phyloP scores from a whole-genome alignment of 2,888 invertebrate genomes.

The Melipona beecheii region DNA sequence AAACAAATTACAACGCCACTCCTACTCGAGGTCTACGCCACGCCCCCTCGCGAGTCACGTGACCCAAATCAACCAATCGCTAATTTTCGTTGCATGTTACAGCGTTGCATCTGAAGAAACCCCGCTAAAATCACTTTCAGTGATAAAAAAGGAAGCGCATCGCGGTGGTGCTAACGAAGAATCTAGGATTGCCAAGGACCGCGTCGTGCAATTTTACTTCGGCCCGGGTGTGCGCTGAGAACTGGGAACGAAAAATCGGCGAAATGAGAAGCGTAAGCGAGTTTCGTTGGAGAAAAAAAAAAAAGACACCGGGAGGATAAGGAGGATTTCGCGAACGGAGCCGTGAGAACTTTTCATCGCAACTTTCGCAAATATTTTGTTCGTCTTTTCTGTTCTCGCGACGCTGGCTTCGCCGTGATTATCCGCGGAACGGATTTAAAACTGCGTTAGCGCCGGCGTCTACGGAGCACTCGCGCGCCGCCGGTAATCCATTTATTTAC shows the following conservation, averaged over 20 bases:
- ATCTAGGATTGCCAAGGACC: background rate
- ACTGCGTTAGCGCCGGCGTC: constrained; percentile 49
- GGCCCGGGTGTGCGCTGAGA: background rate
- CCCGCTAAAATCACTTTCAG: no score
- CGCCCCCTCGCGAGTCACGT: no score
- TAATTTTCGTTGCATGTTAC: no score
- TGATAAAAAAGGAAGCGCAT: constrained; percentile 8
- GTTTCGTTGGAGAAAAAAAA: constrained; percentile 8
- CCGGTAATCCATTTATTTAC: constrained; percentile 59
- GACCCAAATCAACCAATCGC: no score
- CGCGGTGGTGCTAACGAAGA: background rate
- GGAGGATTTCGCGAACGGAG: constrained; percentile 42
- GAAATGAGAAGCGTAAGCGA: constrained; percentile 59
- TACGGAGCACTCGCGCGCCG: constrained; percentile 41
- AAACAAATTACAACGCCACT: no score
- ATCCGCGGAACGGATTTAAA: constrained; percentile 67
- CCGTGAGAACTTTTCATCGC: constrained; percentile 66
- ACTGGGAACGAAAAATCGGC: constrained; percentile 55
- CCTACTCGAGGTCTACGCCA: no score
- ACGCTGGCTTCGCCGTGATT: constrained; percentile 54
- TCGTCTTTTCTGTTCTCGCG: constrained; percentile 45
- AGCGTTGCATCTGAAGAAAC: no score
- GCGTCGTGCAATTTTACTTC: constrained; percentile 54
- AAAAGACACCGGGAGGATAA: constrained; percentile 23
- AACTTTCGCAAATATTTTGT: constrained; percentile 34